These are phyloP conservation scores for Dipodomys merriami DNA, from an alignment of 2,113 vertebrate species.

Conservation along the genomic window DNA sequence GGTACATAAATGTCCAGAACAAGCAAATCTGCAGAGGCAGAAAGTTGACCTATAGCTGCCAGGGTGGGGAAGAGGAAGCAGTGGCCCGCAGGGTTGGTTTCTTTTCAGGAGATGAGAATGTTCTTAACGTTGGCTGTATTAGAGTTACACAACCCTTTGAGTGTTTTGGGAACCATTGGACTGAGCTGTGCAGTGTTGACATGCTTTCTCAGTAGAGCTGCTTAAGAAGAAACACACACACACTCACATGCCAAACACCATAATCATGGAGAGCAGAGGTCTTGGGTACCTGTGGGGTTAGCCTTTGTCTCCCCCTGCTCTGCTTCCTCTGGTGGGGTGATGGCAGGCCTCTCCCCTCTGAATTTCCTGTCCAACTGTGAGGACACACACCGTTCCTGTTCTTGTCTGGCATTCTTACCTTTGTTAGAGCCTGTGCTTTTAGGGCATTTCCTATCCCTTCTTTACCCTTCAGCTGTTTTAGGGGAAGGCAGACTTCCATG, in stretches of 20 bases:
- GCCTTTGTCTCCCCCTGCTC: background rate
- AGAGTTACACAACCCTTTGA: background rate
- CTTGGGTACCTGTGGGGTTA: accelerated
- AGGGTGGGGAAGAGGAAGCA: background rate
- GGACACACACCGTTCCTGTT: background rate
- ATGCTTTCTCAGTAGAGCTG: background rate
- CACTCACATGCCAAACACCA: background rate
- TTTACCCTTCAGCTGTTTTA: background rate
- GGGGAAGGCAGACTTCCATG: background rate
- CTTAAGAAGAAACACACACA: background rate
- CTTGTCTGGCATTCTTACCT: background rate
- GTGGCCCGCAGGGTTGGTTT: background rate
- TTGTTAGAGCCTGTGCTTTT: background rate
- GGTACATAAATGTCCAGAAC: background rate
- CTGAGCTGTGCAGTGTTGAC: background rate
- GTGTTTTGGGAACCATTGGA: background rate
- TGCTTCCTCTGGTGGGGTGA: background rate
- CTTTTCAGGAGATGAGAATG: background rate
- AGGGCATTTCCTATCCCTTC: background rate
- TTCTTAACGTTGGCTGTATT: background rate
- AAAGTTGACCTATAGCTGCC: background rate
- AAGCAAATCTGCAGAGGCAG: background rate
- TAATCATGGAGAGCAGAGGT: background rate
- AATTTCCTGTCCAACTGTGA: background rate
- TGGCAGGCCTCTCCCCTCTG: background rate